Base-by-base conservation (phyloP, 2,888 invertebrate species). In the Cataglyphis livida region DNA sequence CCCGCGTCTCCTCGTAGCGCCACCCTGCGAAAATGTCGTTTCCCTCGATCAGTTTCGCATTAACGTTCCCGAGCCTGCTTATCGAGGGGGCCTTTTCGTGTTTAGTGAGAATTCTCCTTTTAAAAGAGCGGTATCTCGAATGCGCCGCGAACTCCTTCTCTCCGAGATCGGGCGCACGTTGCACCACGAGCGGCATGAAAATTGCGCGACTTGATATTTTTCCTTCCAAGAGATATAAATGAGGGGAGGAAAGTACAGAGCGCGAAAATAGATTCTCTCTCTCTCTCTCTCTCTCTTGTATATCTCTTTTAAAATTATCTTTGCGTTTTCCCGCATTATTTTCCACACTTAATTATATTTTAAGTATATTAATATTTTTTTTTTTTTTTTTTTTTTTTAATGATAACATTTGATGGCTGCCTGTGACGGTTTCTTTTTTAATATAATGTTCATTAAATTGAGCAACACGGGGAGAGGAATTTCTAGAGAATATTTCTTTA, bases 11-110 rank as follows among this genome's bases (percentile, higher is more conserved):
- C 90, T 91, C 89, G 88, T 89, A 89, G 82, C 90, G 76, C 83
- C 90, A 84, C 84, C 88, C 90, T 86, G 28, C 28, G 88, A 89
- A 90, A 92, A 91, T 90, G 93, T 93, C 92, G 91, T 91, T 91
- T 91, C 86, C 91, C 91, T 90, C 92, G 92, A 93, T 93, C 92
- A 91, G 91, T 92, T 93, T 92, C 91, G 88, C 91, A 93, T 93
- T 92, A 93, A 92, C 91, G 88, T 89, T 90, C 28, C 87, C 87
- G 86, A 82, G 81, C 38, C 85, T 81, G 85, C 84, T 88, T 90
- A 89, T 90, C 90, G 89, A 74, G 66, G 66, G 66, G 82, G 68
- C 79, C 81, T 83, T 87, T 82, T 75, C 85, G 78, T 75, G 84
- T 87, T 88, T 86, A 78, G 61, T 84, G 76, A 65, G 28, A 51